These are phyloP conservation scores for Idaea aversata DNA, from an alignment of 2,888 invertebrate species.

Conservation along the genomic window DNA sequence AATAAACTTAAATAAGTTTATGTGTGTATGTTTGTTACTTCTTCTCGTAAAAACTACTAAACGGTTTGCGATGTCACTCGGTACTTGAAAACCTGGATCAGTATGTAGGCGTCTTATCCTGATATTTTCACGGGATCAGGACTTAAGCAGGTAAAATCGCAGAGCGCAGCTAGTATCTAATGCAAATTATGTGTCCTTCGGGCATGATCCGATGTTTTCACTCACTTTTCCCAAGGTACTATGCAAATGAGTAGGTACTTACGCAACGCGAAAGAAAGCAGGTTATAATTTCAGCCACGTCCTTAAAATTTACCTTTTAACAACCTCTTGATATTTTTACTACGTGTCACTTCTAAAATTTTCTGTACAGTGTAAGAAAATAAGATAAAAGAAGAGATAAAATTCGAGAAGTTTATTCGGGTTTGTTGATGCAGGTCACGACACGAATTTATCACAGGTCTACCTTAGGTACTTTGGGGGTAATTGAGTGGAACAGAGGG, in stretches of 20 bases:
- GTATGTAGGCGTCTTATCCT: too few species aligned
- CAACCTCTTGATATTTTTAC: slow-evolving; percentile 69
- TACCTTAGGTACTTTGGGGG: slow-evolving; percentile 54
- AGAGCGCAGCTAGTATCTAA: neutral
- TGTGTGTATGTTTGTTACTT: too few species aligned
- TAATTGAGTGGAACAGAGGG: slow-evolving; percentile 60
- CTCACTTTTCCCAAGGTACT: slow-evolving; percentile 36
- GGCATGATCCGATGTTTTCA: slow-evolving; percentile 23
- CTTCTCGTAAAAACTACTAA: too few species aligned
- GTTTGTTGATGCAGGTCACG: slow-evolving; percentile 67
- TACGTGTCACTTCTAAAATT: slow-evolving; percentile 61
- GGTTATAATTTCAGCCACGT: slow-evolving; percentile 68
- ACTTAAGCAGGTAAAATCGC: too few species aligned
- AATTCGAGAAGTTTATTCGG: slow-evolving; percentile 51
- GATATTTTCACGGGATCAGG: too few species aligned
- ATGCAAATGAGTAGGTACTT: slow-evolving; percentile 50
- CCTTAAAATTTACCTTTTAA: slow-evolving; percentile 70
- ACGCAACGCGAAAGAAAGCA: slow-evolving; percentile 40
- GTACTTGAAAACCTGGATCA: too few species aligned
- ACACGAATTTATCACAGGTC: slow-evolving; percentile 62
- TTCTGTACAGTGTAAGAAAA: slow-evolving; percentile 53
- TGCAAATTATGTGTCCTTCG: neutral
- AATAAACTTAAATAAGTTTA: too few species aligned
- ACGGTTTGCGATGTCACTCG: too few species aligned
- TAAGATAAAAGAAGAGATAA: slow-evolving; percentile 60